phyloP scores from a whole-genome alignment of 1,140 invertebrate genomes.

The Drosophila lacteicornis region DNA sequence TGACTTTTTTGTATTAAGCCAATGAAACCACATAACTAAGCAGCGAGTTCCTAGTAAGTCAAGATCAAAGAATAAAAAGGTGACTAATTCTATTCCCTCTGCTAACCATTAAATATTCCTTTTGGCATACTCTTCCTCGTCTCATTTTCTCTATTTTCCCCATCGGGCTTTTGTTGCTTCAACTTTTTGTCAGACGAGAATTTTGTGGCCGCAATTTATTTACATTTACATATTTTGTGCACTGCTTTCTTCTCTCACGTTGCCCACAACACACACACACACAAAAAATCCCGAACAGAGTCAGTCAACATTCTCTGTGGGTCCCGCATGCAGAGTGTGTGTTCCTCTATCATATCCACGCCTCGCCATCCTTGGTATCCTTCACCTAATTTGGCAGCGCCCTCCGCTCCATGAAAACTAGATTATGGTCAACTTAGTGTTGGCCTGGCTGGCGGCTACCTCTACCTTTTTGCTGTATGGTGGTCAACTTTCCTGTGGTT shows the following conservation, averaged over 20 bases:
- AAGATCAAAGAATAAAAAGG: background rate
- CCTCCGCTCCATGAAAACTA: constrained; percentile 47
- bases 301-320: constrained; percentile 35
- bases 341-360: constrained; percentile 45
- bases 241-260: background rate
- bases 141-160: constrained; percentile 2
- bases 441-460: constrained; percentile 1
- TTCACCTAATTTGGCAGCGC: constrained; percentile 70
- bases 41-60: background rate
- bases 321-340: constrained; percentile 6
- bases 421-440: constrained; percentile 74
- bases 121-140: background rate
- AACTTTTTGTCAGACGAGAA: background rate
- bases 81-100: background rate
- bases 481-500: constrained; percentile 50
- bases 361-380: constrained; percentile 4
- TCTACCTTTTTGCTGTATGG: constrained; percentile 26
- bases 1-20: no score
- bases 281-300: constrained; percentile 28
- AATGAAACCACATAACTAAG: background rate
- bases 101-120: background rate
- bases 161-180: background rate
- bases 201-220: constrained; percentile 42
- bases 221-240: constrained; percentile 46
- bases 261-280: constrained; percentile 6